These are phyloP conservation scores for Antechinus stuartii DNA, from an alignment of 2,113 vertebrate species.

Conservation along the genomic window DNA sequence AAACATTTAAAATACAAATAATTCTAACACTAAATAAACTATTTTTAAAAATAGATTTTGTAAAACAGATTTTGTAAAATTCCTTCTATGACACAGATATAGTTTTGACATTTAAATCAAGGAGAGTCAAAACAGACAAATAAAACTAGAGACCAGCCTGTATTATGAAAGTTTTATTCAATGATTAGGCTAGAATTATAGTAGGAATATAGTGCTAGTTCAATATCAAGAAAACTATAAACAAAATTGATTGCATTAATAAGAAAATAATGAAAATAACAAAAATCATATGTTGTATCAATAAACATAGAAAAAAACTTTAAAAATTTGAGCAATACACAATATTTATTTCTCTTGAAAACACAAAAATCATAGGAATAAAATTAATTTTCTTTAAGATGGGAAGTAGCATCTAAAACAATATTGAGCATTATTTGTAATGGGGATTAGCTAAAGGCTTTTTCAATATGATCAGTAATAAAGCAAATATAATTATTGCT, in stretches of 20 bases:
- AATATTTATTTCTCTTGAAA: neutral
- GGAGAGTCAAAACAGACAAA: neutral
- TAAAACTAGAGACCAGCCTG: neutral
- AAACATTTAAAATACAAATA: neutral
- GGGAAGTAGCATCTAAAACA: neutral
- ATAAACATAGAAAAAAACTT: neutral
- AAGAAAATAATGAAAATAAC: neutral
- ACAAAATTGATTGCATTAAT: neutral
- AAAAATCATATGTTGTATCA: neutral
- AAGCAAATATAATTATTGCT: neutral
- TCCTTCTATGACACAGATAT: neutral
- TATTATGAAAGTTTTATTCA: neutral
- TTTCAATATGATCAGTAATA: neutral
- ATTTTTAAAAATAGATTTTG: too few species aligned
- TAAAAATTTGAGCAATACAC: neutral
- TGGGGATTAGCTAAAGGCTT: neutral
- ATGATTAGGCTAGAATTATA: neutral
- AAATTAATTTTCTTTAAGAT: neutral
- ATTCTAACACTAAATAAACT: neutral
- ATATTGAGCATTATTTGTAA: neutral
- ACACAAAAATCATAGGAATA: neutral
- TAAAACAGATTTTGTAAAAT: neutral
- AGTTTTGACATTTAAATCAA: neutral
- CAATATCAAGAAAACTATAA: neutral
- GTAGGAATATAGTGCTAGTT: neutral